A percentile compares a stretch with the other conserved stretches of the same genome.
Evolutionary conservation across 2,888 invertebrate genomes (phyloP).

Genomic region (Morpho deidamia): DNA sequence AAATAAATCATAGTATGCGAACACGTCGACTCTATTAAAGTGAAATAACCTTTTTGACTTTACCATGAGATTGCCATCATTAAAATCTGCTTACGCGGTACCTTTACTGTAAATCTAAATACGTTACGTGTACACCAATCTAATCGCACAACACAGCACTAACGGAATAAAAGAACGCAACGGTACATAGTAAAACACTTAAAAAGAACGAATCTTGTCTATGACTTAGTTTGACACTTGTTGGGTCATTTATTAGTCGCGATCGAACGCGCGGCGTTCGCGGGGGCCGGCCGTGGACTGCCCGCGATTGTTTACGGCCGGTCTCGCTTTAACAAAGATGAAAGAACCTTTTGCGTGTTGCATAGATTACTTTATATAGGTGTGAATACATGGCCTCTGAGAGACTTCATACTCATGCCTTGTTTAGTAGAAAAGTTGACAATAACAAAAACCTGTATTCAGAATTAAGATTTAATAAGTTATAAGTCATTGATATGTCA

Average conservation of each 20-base stretch:
- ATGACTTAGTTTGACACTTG: constrained; percentile 20
- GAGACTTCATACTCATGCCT: neutral
- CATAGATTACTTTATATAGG: neutral
- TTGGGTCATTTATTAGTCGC: constrained; percentile 31
- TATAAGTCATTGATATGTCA: too few relatives aligned
- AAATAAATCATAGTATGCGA: neutral
- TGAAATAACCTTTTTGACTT: constrained; percentile 7
- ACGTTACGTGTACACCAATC: constrained; percentile 26
- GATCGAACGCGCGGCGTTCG: constrained; percentile 43
- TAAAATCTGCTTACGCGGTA: constrained; percentile 14
- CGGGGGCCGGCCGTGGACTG: constrained; percentile 66
- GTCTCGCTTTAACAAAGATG: constrained; percentile 50
- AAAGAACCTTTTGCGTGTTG: constrained; percentile 12
- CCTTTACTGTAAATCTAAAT: constrained; percentile 27
- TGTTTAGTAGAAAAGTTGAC: too few relatives aligned
- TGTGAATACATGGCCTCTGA: constrained; percentile 3
- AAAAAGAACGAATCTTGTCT: constrained; percentile 55
- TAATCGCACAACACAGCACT: constrained; percentile 49
- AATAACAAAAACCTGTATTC: too few relatives aligned
- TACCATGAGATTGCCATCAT: constrained; percentile 15
- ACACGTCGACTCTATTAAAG: neutral
- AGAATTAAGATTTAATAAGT: too few relatives aligned
- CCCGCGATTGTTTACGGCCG: constrained; percentile 65
- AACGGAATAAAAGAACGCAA: constrained; percentile 45
- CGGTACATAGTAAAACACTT: constrained; percentile 37